Conservation (phyloP, 2,113 vertebrate genomes). For the Picathartes gymnocephalus region DNA sequence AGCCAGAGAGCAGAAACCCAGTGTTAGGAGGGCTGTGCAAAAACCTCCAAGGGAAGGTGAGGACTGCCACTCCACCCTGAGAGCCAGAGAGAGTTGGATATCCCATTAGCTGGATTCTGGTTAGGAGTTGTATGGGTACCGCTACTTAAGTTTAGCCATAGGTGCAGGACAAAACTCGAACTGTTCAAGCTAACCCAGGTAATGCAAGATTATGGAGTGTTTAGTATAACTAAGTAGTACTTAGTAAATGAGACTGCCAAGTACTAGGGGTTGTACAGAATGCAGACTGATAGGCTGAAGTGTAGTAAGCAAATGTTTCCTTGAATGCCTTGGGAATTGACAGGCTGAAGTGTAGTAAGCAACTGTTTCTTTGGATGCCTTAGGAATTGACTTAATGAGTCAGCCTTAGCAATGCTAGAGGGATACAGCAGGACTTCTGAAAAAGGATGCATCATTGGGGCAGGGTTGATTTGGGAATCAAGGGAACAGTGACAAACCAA, state of each 20-base stretch:
- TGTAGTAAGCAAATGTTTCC: background rate
- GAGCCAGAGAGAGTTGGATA: background rate
- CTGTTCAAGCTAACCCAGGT: background rate
- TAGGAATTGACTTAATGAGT: background rate
- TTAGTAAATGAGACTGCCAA: background rate
- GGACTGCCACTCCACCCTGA: background rate
- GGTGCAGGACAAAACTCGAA: background rate
- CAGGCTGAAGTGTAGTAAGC: background rate
- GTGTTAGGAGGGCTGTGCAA: background rate
- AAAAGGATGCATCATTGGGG: background rate
- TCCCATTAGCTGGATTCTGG: background rate
- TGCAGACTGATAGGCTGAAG: background rate
- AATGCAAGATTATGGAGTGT: background rate
- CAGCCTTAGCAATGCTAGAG: background rate
- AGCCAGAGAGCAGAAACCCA: background rate
- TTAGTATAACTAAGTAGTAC: background rate
- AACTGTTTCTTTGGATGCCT: background rate
- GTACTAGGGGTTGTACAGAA: background rate
- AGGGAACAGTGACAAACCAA: background rate
- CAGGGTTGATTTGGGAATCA: background rate
- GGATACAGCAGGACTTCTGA: fast-evolving
- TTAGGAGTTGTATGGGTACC: background rate
- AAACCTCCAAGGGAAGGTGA: background rate
- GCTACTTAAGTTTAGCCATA: background rate
- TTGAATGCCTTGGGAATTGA: background rate